phyloP scores from a whole-genome alignment of 2,888 invertebrate species.

The Hydraecia micacea region DNA sequence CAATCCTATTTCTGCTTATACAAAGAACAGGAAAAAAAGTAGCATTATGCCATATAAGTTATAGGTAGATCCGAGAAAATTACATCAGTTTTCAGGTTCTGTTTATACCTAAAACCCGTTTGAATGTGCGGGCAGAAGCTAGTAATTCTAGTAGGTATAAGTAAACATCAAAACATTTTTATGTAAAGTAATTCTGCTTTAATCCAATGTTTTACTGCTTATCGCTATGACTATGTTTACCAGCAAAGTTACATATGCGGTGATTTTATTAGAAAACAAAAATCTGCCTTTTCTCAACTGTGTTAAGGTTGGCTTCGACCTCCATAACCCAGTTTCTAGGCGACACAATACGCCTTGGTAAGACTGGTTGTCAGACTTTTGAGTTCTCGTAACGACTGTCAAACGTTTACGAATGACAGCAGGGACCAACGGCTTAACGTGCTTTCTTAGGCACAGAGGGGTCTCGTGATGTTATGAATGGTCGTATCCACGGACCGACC shows the following conservation, averaged over 20 bases:
- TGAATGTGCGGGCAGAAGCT: too few relatives aligned
- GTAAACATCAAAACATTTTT: conserved; percentile 14
- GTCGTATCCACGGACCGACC: neutral
- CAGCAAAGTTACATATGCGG: conserved; percentile 24
- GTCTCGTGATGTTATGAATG: neutral
- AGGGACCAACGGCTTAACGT: too few relatives aligned
- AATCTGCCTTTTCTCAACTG: neutral
- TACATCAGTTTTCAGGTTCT: too few relatives aligned
- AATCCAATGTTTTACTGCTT: conserved; percentile 30
- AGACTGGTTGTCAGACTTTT: neutral
- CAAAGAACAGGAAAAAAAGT: too few relatives aligned
- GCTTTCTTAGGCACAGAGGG: too few relatives aligned
- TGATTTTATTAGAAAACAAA: conserved; percentile 36
- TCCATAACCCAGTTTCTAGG: neutral
- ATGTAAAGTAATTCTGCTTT: conserved; percentile 7
- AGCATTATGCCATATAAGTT: too few relatives aligned
- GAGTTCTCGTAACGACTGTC: too few relatives aligned
- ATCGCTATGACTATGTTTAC: conserved; percentile 36
- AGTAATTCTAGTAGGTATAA: neutral
- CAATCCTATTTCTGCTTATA: too few relatives aligned
- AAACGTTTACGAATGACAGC: too few relatives aligned
- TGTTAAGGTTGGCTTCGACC: neutral
- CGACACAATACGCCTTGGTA: neutral
- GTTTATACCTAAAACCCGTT: too few relatives aligned
- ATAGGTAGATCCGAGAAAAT: too few relatives aligned